Evolutionary conservation across 2,113 vertebrate genomes (phyloP).

Genomic region (Coptodon rendalli): DNA sequence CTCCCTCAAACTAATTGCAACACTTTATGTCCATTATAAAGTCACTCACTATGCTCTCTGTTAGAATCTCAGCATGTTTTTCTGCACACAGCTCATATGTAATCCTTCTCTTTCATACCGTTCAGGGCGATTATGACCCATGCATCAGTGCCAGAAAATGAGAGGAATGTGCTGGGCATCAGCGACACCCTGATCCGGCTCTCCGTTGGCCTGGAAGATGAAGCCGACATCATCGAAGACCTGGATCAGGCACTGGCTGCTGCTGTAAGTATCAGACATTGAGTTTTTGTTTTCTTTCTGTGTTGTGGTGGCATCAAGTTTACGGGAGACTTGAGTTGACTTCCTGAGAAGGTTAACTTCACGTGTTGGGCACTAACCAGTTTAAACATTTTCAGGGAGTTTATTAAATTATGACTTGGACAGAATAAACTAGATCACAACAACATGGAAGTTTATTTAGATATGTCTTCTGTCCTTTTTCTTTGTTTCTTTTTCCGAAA

Average conservation of each 20-base stretch:
- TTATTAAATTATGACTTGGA: background rate
- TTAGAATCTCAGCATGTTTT: background rate
- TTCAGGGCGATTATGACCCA: slow-evolving; percentile 90
- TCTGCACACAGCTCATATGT: background rate
- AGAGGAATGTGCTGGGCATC: slow-evolving; percentile 80
- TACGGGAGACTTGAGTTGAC: background rate
- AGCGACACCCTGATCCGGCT: slow-evolving; percentile 84
- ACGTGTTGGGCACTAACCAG: background rate
- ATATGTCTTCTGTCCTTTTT: background rate
- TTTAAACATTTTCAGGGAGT: background rate
- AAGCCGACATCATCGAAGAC: slow-evolving; percentile 81
- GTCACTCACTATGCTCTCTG: background rate
- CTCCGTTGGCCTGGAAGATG: slow-evolving; percentile 88
- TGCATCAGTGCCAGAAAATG: slow-evolving; percentile 78
- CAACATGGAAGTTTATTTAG: background rate
- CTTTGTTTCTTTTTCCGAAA: background rate
- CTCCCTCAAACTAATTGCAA: background rate
- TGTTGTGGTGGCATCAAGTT: background rate
- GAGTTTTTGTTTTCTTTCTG: background rate
- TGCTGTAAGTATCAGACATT: slow-evolving; percentile 72
- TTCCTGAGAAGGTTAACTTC: background rate
- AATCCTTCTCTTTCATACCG: background rate
- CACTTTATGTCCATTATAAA: background rate
- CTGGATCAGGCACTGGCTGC: slow-evolving; percentile 80
- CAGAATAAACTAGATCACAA: background rate